A percentile compares a stretch with the other conserved stretches of the same genome.
These are phyloP conservation scores for Bugulina stolonifera DNA, from an alignment of 2,888 invertebrate genomes.

Conservation along the genomic window DNA sequence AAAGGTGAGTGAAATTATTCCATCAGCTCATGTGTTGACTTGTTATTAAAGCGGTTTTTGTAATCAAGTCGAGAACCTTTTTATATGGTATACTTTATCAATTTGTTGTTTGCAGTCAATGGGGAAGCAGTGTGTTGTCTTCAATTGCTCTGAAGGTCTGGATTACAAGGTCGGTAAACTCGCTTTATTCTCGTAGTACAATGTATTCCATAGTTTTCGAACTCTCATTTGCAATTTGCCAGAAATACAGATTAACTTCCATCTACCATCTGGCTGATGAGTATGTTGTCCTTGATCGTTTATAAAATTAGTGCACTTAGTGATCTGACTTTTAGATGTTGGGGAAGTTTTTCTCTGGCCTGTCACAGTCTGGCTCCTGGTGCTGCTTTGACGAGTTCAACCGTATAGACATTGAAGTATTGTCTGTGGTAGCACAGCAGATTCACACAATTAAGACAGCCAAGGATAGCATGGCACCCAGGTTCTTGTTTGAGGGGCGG, in stretches of 20 bases:
- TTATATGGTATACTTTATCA: too few species aligned
- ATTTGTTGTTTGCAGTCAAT: constrained; percentile 41
- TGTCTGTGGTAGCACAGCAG: constrained; percentile 53
- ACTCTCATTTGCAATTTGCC: too few species aligned
- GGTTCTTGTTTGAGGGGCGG: constrained; percentile 51
- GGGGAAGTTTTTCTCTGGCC: constrained; percentile 52
- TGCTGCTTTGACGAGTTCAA: constrained; percentile 54
- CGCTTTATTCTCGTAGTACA: too few species aligned
- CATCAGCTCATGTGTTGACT: too few species aligned
- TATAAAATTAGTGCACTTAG: too few species aligned
- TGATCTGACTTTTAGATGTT: too few species aligned
- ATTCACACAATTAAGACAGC: constrained; percentile 52
- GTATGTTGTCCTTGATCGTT: too few species aligned
- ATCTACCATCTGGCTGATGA: too few species aligned
- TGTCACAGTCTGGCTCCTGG: constrained; percentile 53
- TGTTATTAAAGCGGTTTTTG: too few species aligned
- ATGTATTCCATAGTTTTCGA: too few species aligned
- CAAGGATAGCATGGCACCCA: constrained; percentile 43
- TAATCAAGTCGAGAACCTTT: too few species aligned
- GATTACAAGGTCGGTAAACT: constrained; percentile 46
- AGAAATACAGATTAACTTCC: too few species aligned
- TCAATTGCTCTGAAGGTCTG: constrained; percentile 53
- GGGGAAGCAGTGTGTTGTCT: constrained; percentile 53
- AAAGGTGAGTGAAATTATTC: constrained; percentile 41
- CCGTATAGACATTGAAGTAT: constrained; percentile 51